A percentile compares a stretch with the other conserved stretches of the same genome.
These are phyloP conservation scores for Trematocara caparti DNA, from an alignment of 2,797 vertebrate species.

Conservation along the genomic window DNA sequence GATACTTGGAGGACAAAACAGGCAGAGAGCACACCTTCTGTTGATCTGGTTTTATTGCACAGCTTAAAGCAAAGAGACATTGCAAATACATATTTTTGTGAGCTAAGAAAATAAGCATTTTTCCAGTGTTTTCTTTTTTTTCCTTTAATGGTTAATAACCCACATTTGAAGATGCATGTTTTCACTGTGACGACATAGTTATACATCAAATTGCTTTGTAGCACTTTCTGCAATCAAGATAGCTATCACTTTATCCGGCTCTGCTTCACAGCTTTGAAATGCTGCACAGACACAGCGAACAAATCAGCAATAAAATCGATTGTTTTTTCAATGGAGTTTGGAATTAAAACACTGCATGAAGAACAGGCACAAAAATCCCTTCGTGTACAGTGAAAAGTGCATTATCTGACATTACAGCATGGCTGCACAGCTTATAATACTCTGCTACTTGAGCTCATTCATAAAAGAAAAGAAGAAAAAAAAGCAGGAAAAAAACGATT, in stretches of 20 bases:
- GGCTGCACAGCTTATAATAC: background rate
- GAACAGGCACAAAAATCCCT: background rate
- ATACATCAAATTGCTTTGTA: background rate
- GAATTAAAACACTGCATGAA: background rate
- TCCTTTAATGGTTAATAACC: background rate
- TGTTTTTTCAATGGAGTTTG: background rate
- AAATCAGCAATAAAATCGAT: background rate
- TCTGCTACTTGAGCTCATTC: background rate
- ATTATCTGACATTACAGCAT: background rate
- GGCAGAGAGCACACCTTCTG: background rate
- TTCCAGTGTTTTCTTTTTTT: background rate
- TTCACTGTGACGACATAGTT: background rate
- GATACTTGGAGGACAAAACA: constrained; percentile 29
- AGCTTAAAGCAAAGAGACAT: background rate
- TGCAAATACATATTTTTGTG: background rate
- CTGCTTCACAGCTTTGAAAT: background rate
- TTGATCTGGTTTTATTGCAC: constrained; percentile 33
- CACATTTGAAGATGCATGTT: background rate
- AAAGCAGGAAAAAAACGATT: background rate
- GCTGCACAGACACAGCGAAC: background rate
- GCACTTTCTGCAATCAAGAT: background rate
- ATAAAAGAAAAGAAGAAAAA: background rate
- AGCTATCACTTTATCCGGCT: background rate
- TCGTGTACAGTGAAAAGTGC: background rate
- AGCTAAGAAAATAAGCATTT: background rate